Evolutionary conservation across 2,797 vertebrate genomes (phyloP).

Genomic region (Thunnus albacares): DNA sequence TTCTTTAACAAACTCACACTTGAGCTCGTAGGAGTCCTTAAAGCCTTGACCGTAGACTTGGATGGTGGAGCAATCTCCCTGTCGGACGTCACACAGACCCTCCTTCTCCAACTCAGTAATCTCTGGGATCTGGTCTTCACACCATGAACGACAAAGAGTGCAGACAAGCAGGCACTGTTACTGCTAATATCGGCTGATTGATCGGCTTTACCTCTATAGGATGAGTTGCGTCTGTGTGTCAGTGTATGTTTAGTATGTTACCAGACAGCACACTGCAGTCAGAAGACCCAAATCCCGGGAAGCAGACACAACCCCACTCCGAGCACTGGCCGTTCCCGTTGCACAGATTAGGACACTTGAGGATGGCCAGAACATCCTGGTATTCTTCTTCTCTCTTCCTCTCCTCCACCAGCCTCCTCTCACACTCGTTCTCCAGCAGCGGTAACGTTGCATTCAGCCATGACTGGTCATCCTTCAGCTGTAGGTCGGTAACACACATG

Average conservation of each 20-base stretch:
- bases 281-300: conserved; percentile 88
- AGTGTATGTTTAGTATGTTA: conserved; percentile 72
- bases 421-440: conserved; percentile 93
- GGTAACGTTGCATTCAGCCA: conserved; percentile 88
- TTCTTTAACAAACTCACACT: conserved; percentile 93
- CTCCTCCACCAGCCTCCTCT: conserved; percentile 88
- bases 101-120: conserved; percentile 88
- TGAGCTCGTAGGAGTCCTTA: conserved; percentile 86
- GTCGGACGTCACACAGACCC: conserved; percentile 90
- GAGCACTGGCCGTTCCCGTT: conserved; percentile 89
- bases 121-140: conserved; percentile 91
- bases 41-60: conserved; percentile 89
- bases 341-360: conserved; percentile 90
- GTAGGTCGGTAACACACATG: conserved; percentile 91
- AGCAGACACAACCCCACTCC: conserved; percentile 90
- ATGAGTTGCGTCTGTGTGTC: not conserved
- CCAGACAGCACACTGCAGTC: conserved; percentile 88
- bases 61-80: conserved; percentile 85
- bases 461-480: conserved; percentile 89
- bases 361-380: conserved; percentile 73
- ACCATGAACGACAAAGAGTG: conserved; percentile 59
- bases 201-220: not conserved
- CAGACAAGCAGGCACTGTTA: conserved; percentile 7
- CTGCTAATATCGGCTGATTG: too few species aligned
- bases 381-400: conserved; percentile 66